A percentile compares a stretch with the other conserved stretches of the same genome.
Evolutionary conservation across 1,140 invertebrate genomes (phyloP).

Genomic region (Andrena cerasifolii): DNA sequence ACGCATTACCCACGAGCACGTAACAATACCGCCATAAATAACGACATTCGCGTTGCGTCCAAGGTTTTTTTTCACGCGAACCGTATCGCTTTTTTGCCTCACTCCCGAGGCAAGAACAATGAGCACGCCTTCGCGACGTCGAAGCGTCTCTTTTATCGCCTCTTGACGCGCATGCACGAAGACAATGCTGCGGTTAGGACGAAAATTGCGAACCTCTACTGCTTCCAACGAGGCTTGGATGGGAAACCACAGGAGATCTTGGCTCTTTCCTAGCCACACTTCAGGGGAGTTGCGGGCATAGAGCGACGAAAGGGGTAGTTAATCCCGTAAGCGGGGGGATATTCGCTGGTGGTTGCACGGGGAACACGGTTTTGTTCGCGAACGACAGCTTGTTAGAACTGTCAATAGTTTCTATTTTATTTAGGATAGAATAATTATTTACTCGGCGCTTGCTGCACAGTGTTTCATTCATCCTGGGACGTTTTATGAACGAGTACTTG

Average conservation of each 20-base stretch:
- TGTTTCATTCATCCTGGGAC: too few relatives aligned
- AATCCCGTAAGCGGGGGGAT: too few relatives aligned
- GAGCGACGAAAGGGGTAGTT: too few relatives aligned
- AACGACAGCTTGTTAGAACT: too few relatives aligned
- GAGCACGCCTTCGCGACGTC: background rate
- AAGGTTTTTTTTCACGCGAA: constrained; percentile 28
- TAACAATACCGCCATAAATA: constrained; percentile 52
- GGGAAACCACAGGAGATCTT: background rate
- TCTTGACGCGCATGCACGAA: background rate
- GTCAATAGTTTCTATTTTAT: too few relatives aligned
- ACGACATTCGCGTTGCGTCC: constrained; percentile 16
- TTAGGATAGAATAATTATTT: too few relatives aligned
- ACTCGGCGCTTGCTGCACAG: too few relatives aligned
- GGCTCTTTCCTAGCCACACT: background rate
- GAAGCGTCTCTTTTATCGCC: constrained; percentile 1
- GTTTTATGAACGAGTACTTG: too few relatives aligned
- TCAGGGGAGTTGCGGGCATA: background rate
- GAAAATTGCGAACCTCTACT: background rate
- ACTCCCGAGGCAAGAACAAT: constrained; percentile 15
- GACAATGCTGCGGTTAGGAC: background rate
- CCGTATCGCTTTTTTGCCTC: background rate
- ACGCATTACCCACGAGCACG: constrained; percentile 40
- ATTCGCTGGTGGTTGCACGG: too few relatives aligned
- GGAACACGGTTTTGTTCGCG: too few relatives aligned
- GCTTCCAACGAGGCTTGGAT: background rate